Base-by-base conservation (phyloP, 2,797 vertebrate species). In the Mastacembelus armatus region DNA sequence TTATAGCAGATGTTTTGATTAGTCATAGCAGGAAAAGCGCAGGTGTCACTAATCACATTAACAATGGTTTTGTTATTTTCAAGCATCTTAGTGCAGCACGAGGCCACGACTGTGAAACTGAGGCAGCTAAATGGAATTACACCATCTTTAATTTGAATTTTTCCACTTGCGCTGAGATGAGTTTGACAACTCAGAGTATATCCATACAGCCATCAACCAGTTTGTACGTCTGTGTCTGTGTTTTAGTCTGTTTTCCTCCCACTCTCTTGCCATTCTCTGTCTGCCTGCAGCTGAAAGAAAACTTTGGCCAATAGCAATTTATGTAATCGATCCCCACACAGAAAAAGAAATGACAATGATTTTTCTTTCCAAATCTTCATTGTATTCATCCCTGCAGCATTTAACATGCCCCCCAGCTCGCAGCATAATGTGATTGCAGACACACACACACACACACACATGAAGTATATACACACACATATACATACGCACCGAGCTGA, bases 311-410 rank as follows among this genome's bases (percentile, higher is more conserved):
- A 16, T 30, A 16, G 56, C 54, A 19, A 43, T 65, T 49, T 21
- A 61, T 58, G 61, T 52, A 80, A 88, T 85, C 72, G 81, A 89
- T 86, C 78, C 39, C 40, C 60, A 56, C 67, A 8, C 61, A n/a
- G 10, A 52, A 85, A 84, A 76, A 84, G n/a, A 39, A 84, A 84
- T 70, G 71, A 69, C 59, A 77, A 59, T 55, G 61, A 70, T 74
- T 66, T 66, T 36, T 59, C 38, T 43, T 51, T 40, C 40, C 69
- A 55, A 57, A 47, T 73, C 74, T 67, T 51, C 55, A 75, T 56
- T 56, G 59, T 62, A 32, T 64, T 73, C 43, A 59, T 74, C 62
- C 78, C 66, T 40, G 58, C 49, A 78, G 76, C 59, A 43, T 50
- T 44, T 62, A 35, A 45, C 77, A 47, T 40, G 50, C 38, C 64